Conservation (phyloP, 2,888 invertebrate genomes). For the Acanthosoma haemorrhoidale region DNA sequence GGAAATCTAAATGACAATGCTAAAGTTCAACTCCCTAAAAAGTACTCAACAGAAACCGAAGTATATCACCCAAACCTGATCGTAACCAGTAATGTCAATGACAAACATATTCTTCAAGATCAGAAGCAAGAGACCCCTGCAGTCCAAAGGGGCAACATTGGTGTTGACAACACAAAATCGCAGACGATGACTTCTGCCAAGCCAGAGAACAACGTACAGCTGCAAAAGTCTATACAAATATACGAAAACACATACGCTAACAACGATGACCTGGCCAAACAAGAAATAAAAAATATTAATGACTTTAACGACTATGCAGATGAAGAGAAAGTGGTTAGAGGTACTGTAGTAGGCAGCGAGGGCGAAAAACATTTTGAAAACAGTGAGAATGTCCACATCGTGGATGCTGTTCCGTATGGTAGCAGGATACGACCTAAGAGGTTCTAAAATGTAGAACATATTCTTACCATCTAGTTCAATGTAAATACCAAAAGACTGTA, state of each 20-base stretch:
- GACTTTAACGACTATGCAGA: slow-evolving; percentile 39
- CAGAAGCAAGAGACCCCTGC: not conserved
- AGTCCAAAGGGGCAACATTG: not conserved
- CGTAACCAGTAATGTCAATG: not conserved
- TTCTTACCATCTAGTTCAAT: not conserved
- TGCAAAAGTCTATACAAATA: slow-evolving; percentile 41
- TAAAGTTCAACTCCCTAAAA: not conserved
- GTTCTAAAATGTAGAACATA: slow-evolving; percentile 25
- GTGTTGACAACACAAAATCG: not conserved
- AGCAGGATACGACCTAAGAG: slow-evolving; percentile 39
- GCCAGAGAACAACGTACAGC: slow-evolving; percentile 45
- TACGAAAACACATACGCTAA: slow-evolving; percentile 51
- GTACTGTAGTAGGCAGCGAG: not conserved
- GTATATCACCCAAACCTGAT: not conserved
- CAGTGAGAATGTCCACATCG: slow-evolving; percentile 26
- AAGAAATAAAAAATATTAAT: slow-evolving; percentile 37
- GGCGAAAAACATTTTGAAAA: slow-evolving; percentile 18
- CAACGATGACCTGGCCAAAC: slow-evolving; percentile 42
- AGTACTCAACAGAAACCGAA: not conserved
- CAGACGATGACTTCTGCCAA: slow-evolving; percentile 36
- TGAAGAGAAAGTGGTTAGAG: slow-evolving; percentile 35
- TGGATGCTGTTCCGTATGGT: slow-evolving; percentile 36
- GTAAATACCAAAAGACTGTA: slow-evolving; percentile 34
- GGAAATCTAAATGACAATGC: not conserved
- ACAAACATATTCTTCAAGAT: slow-evolving; percentile 47